phyloP scores from a whole-genome alignment of 2,888 invertebrate species.

The Ormyrus labotus region DNA sequence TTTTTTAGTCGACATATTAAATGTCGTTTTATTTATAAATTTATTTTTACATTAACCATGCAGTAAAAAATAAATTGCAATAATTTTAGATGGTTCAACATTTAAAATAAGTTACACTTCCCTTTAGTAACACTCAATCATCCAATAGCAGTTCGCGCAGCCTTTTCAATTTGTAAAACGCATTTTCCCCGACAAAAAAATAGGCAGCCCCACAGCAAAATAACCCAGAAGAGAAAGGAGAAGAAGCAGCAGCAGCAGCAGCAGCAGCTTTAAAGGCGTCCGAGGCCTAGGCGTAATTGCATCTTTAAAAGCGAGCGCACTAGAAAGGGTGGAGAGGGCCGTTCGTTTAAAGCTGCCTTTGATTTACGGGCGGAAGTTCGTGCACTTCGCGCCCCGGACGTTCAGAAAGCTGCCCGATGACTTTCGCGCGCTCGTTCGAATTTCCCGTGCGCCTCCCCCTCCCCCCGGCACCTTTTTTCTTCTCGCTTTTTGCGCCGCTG shows the following conservation, averaged over 20 bases:
- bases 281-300: constrained; percentile 47
- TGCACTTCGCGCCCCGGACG: constrained; percentile 4
- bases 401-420: constrained; percentile 35
- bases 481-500: constrained; percentile 33
- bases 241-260: neutral
- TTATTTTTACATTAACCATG: no score
- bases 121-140: no score
- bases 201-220: neutral
- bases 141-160: neutral
- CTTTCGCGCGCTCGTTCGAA: constrained; percentile 39
- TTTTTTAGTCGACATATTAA: no score
- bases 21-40: no score
- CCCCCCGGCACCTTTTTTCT: constrained; percentile 12
- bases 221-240: neutral
- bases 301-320: constrained; percentile 54
- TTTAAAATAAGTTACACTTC: no score
- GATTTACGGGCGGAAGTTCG: constrained; percentile 54
- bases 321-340: neutral
- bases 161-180: constrained; percentile 21
- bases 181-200: neutral
- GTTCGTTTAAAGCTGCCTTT: constrained; percentile 47
- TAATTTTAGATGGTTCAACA: no score
- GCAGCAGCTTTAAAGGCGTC: constrained; percentile 1
- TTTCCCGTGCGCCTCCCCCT: constrained; percentile 14
- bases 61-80: no score